A percentile compares a stretch with the other conserved stretches of the same genome.
Evolutionary conservation across 53 echinoderm and acorn worm genomes (phyloP).

Genomic region (Holothuria leucospilota): DNA sequence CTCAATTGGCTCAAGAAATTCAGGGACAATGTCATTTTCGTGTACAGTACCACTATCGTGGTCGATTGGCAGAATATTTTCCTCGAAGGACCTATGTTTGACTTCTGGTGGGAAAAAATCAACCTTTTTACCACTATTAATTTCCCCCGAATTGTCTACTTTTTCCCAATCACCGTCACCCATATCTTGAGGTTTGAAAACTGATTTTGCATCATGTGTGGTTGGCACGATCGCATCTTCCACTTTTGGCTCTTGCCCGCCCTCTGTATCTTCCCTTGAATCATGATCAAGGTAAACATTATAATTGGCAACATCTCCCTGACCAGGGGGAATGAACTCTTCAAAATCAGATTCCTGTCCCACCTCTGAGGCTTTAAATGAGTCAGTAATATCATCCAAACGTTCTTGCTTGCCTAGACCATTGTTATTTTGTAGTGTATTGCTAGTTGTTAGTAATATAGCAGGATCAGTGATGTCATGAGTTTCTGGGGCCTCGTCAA

Average conservation of each 20-base stretch:
- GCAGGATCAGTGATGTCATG: background rate
- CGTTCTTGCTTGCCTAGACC: background rate
- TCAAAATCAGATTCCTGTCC: too few relatives aligned
- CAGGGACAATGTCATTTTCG: conserved; percentile 10
- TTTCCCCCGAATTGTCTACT: background rate
- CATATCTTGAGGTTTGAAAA: background rate
- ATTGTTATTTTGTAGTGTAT: background rate
- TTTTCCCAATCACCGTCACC: background rate
- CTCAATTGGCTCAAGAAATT: conserved; percentile 3
- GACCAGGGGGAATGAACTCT: background rate
- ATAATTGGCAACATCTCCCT: background rate
- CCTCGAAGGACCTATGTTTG: background rate
- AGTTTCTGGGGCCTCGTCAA: background rate
- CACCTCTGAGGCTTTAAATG: too few relatives aligned
- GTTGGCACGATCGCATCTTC: conserved; percentile 18
- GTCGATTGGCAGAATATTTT: conserved; percentile 19
- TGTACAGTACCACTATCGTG: background rate
- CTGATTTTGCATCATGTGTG: background rate
- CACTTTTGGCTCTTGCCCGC: too few relatives aligned
- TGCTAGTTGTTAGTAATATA: background rate
- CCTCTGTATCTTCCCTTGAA: background rate
- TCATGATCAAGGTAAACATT: background rate
- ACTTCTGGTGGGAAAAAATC: background rate
- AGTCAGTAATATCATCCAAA: background rate
- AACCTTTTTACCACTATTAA: background rate